Evolutionary conservation across 1,140 invertebrate species (phyloP).

Genomic region (Stegodyphus mimosarum): DNA sequence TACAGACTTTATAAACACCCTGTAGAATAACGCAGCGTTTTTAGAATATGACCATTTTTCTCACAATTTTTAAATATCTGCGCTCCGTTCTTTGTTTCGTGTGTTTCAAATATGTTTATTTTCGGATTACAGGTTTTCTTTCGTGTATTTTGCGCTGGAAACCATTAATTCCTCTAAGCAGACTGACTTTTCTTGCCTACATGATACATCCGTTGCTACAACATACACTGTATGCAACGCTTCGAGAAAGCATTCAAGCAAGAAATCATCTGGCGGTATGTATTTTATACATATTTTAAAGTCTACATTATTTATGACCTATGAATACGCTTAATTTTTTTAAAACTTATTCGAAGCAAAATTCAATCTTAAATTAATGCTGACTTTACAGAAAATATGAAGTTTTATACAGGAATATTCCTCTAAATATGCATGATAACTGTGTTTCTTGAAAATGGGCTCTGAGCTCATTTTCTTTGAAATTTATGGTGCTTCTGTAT

Average conservation of each 20-base stretch:
- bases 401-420: not conserved
- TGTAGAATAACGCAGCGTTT: not conserved
- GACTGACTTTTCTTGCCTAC: conserved; percentile 62
- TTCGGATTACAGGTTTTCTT: conserved; percentile 13
- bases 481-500: no score
- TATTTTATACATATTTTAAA: not conserved
- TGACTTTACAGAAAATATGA: not conserved
- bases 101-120: not conserved
- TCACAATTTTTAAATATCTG: not conserved
- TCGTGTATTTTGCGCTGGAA: conserved; percentile 12
- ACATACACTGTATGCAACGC: conserved; percentile 27
- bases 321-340: not conserved
- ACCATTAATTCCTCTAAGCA: conserved; percentile 57
- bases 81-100: conserved; percentile 34
- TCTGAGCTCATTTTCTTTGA: no score
- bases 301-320: not conserved
- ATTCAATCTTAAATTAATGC: not conserved
- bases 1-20: no score
- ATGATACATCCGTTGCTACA: conserved; percentile 60
- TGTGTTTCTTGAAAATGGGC: no score
- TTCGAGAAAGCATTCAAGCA: conserved; percentile 48
- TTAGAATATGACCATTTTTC: not conserved
- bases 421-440: no score
- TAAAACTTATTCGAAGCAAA: not conserved
- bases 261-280: conserved; percentile 40